A percentile compares a stretch with the other conserved stretches of the same genome.
Evolutionary conservation across 2,888 invertebrate species (phyloP).

Genomic region (Drosophila merina): DNA sequence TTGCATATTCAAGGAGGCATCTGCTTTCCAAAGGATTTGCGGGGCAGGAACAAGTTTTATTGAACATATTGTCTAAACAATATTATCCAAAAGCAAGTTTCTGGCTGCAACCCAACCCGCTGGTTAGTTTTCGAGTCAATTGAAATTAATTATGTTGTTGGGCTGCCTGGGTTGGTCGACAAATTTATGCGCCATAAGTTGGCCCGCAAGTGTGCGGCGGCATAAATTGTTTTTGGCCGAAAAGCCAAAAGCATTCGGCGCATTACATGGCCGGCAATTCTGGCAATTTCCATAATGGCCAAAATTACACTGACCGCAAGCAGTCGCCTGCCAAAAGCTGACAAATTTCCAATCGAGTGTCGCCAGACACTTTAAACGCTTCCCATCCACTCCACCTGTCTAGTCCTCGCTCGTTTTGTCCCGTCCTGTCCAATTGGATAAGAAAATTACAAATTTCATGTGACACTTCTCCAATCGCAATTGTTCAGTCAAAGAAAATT

Average conservation of each 20-base stretch:
- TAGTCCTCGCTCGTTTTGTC: neutral
- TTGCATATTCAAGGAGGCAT: slow-evolving; percentile 48
- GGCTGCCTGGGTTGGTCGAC: slow-evolving; percentile 8
- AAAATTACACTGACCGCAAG: slow-evolving; percentile 56
- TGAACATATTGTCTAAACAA: slow-evolving; percentile 76
- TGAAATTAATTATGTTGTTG: slow-evolving; percentile 74
- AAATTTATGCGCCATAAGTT: slow-evolving; percentile 75
- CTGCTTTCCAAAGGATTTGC: slow-evolving; percentile 4
- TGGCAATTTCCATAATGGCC: slow-evolving; percentile 71
- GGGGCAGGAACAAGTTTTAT: slow-evolving; percentile 69
- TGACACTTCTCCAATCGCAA: slow-evolving; percentile 64
- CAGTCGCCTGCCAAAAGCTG: slow-evolving; percentile 57
- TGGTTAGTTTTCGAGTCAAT: slow-evolving; percentile 53
- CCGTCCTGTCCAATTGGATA: slow-evolving; percentile 48
- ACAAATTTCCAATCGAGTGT: slow-evolving; percentile 64
- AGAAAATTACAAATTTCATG: slow-evolving; percentile 79
- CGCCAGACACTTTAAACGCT: slow-evolving; percentile 70
- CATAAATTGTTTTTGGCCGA: slow-evolving; percentile 56
- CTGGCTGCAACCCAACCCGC: neutral
- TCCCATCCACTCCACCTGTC: slow-evolving; percentile 18
- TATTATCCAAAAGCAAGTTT: slow-evolving; percentile 50
- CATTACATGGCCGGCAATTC: slow-evolving; percentile 25
- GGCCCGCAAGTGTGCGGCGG: slow-evolving; percentile 73
- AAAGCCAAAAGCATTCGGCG: slow-evolving; percentile 2
- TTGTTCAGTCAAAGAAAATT: slow-evolving; percentile 44